phyloP scores from a whole-genome alignment of 1,140 invertebrate genomes.

The Pemphigus obesinymphae region DNA sequence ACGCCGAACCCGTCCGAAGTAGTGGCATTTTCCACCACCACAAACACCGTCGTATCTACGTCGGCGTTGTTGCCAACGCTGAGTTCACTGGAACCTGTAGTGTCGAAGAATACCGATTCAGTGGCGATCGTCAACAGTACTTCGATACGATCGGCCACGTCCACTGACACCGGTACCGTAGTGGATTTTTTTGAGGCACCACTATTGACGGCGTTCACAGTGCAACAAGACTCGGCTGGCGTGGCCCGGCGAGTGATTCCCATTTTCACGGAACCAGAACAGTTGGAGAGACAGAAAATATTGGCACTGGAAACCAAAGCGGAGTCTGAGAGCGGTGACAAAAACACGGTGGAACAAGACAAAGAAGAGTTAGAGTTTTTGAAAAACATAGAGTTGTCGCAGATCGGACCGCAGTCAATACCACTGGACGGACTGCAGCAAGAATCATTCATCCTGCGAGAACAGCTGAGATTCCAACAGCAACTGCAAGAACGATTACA shows the following conservation, averaged over 20 bases:
- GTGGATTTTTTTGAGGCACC: conserved; percentile 76
- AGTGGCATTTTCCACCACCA: too few relatives aligned
- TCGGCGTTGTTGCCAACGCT: not conserved
- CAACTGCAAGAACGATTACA: conserved; percentile 53
- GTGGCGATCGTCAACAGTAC: not conserved
- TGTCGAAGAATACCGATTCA: not conserved
- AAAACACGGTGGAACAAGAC: not conserved
- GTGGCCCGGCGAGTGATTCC: conserved; percentile 70
- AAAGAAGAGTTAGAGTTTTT: conserved; percentile 6
- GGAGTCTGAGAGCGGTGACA: not conserved
- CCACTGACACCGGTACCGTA: conserved; percentile 50
- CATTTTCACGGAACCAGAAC: conserved; percentile 49
- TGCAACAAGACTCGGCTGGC: conserved; percentile 71
- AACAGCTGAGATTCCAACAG: conserved; percentile 55
- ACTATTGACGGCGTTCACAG: conserved; percentile 73
- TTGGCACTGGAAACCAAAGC: not conserved
- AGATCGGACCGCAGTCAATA: not conserved
- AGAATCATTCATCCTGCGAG: conserved; percentile 55
- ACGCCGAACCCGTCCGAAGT: not conserved
- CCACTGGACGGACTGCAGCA: conserved; percentile 61
- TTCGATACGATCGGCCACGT: not conserved
- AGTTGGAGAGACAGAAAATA: conserved; percentile 14
- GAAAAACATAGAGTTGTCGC: not conserved
- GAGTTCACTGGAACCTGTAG: not conserved
- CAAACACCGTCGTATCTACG: not conserved